These are phyloP conservation scores for Adelosebastes latens DNA, from an alignment of 2,797 vertebrate genomes.

Conservation along the genomic window DNA sequence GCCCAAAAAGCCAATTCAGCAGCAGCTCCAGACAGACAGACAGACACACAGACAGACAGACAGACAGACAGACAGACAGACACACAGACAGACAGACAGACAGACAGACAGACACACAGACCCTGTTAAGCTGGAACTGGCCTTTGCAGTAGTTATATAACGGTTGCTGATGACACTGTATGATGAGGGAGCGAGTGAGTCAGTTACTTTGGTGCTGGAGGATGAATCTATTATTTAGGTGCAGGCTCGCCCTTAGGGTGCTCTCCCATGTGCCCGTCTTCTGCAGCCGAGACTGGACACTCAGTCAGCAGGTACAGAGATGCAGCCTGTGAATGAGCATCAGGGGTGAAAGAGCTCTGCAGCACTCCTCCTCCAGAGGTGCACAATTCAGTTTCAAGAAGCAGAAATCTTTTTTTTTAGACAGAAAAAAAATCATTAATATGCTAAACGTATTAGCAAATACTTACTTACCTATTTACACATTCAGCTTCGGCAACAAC, in stretches of 20 bases:
- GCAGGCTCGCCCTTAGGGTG: conserved; percentile 30
- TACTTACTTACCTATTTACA: too few relatives aligned
- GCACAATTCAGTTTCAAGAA: background rate
- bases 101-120: conserved; percentile 1
- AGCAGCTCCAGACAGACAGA: conserved; percentile 11
- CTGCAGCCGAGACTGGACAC: background rate
- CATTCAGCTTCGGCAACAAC: too few relatives aligned
- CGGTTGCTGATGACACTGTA: conserved; percentile 35
- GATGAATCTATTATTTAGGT: conserved; percentile 70
- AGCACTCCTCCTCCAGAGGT: background rate
- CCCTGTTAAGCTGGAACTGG: conserved; percentile 30
- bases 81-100: background rate
- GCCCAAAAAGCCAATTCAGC: conserved; percentile 33
- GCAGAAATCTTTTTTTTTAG: too few relatives aligned
- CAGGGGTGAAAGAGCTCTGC: background rate
- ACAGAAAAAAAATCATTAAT: too few relatives aligned
- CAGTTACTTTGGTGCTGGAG: conserved; percentile 48
- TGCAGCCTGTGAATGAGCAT: background rate
- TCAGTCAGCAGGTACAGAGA: background rate
- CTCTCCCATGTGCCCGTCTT: conserved; percentile 25
- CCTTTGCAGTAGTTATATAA: conserved; percentile 70
- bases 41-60: background rate
- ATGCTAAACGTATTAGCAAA: too few relatives aligned
- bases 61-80: conserved; percentile 10
- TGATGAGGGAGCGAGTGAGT: conserved; percentile 56